Base-by-base conservation (phyloP, 2,797 vertebrate species). In the Neoniphon sammara region DNA sequence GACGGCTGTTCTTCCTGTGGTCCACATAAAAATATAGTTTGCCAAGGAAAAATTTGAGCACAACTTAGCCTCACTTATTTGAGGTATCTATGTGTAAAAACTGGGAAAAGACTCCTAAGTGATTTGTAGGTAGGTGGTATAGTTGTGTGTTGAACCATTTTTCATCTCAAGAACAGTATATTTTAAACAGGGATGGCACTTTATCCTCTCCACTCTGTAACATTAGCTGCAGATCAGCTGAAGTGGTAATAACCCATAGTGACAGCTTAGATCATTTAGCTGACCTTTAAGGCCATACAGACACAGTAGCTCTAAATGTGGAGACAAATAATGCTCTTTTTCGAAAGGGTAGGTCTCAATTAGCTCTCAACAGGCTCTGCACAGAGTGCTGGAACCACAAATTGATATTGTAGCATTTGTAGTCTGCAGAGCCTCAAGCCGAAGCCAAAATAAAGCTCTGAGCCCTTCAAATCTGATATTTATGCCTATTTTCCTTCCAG, bases 211-310 rank as follows among this genome's bases (percentile, higher is more conserved):
- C 7, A 9, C 9, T 4, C n/a, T 56, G 27, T 14, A 39, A 57
- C 31, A 79, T 67, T 44, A 68, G 53, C 44, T 17, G 1, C 52
- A 50, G 21, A 77, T 76, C 36, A 68, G 62, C 23, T 56, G 42
- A 67, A 69, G 73, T 63, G n/a, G 36, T 75, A 49, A 71, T 73
- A 81, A 75, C 57, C 21, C 46, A 77, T 63, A 71, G 42, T 66
- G 75, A 74, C 72, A 81, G 70, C n/a, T 81, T 8, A 46, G 65
- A 82, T 83, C 52, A 64, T 88, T 71, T 55, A 27, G 44, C 25
- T 73, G 81, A 79, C 79, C 73, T 81, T 83, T 83, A 77, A 64
- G 54, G 65, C 75, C 53, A 31, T 34, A 66, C 66, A 65, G 23
- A 74, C 53, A 27, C 31, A 60, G 31, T 30, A 17, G 34, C 67